Evolutionary conservation across 64 coral and sea anemone species (phyloP).

Genomic region (Exaiptasia diaphana): DNA sequence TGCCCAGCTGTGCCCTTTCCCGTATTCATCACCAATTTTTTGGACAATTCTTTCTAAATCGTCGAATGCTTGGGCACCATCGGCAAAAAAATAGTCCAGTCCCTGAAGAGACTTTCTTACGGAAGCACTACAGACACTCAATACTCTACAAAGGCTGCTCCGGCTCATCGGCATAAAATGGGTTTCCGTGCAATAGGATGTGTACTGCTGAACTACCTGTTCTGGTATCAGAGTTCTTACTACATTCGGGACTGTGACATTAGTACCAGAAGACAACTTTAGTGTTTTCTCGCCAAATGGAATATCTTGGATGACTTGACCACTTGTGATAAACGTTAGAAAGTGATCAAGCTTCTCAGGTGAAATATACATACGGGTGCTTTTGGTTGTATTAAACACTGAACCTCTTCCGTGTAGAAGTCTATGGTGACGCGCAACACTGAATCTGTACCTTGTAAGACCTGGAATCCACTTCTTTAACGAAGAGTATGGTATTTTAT

Average conservation of each 20-base stretch:
- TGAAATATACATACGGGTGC: constrained; percentile 13
- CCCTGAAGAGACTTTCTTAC: constrained; percentile 20
- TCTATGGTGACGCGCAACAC: constrained; percentile 9
- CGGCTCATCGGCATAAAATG: constrained; percentile 1
- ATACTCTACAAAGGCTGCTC: not conserved
- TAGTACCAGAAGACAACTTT: not conserved
- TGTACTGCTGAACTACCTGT: constrained; percentile 32
- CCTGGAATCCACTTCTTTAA: constrained; percentile 48
- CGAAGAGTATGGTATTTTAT: constrained; percentile 31
- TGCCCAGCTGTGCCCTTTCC: constrained; percentile 35
- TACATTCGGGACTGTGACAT: constrained; percentile 24
- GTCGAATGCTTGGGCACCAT: constrained; percentile 25
- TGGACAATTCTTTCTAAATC: constrained; percentile 7
- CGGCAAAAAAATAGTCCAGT: constrained; percentile 21
- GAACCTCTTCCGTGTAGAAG: constrained; percentile 33
- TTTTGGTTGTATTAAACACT: not conserved
- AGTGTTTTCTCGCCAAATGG: constrained; percentile 35
- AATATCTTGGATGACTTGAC: constrained; percentile 33
- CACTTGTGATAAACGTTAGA: constrained; percentile 29
- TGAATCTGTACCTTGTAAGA: constrained; percentile 12
- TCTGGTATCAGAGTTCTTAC: constrained; percentile 32
- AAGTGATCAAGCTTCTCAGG: constrained; percentile 25
- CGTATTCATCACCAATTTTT: constrained; percentile 15
- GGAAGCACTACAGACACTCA: constrained; percentile 8
- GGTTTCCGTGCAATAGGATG: constrained; percentile 1